Evolutionary conservation across 2,888 invertebrate genomes (phyloP).

Genomic region (Pollenia griseotomentosa): DNA sequence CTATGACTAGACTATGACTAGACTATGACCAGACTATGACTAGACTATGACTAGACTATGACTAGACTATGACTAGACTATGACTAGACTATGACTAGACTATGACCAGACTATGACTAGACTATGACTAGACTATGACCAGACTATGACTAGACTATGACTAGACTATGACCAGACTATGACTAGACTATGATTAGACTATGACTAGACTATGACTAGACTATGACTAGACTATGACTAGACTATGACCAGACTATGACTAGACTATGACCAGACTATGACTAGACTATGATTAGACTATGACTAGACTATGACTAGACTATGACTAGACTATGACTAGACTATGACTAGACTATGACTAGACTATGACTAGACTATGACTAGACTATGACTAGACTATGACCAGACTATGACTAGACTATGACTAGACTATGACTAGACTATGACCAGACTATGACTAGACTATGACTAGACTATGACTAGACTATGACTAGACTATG

Average conservation of each 20-base stretch:
- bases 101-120: too few species aligned
- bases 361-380: background rate
- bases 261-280: constrained; percentile 4
- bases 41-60: too few species aligned
- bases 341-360: background rate
- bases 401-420: background rate
- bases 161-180: too few species aligned
- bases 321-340: background rate
- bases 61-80: background rate
- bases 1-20: too few species aligned
- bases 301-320: background rate
- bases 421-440: background rate
- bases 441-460: background rate
- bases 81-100: background rate
- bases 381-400: background rate
- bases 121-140: too few species aligned
- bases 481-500: background rate
- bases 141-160: too few species aligned
- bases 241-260: background rate
- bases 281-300: background rate
- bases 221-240: too few species aligned
- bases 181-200: too few species aligned
- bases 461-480: background rate
- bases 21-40: too few species aligned
- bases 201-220: too few species aligned